Base-by-base conservation (phyloP, 2,113 vertebrate species). In the Promerops cafer region DNA sequence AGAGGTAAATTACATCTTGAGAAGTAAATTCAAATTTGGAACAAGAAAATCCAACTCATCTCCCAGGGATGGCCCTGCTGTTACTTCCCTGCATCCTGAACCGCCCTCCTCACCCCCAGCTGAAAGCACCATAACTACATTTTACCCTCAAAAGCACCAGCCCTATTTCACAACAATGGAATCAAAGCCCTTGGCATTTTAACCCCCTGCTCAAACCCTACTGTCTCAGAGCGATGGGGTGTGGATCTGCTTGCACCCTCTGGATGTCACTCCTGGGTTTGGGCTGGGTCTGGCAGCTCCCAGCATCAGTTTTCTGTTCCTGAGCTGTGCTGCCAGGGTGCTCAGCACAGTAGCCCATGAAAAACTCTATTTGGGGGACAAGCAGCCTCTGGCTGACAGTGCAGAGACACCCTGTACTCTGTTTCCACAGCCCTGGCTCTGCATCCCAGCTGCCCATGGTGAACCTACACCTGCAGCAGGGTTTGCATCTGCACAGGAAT, bases 361-460 rank as follows among this genome's bases (percentile, higher is more conserved):
- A 56, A 53, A 82, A 18, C 1, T 1, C 60, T 17, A 27, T 24
- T 8, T 49, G 65, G 75, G 79, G 60, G 40, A 27, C 17, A 35
- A 70, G 12, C 35, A 78, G 26, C 83, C 69, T 37, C 74, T 49
- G 86, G 31, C 50, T 65, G 69, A 70, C 64, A 8, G 40, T 5
- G 27, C 54, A 39, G n/a, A 24, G 65, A 37, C 52, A 3, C 39
- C 0, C 9, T 11, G 44, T 6, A 10, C 56, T 35, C 2, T 3
- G 18, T 18, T 23, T 5, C 10, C 74, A 24, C 17, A 53, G 37
- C n/a, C 40, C 52, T 24, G 33, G n/a, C 64, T 40, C 83, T 63
- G 54, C 70, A 47, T 16, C 60, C 69, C 45, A 2, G 6, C n/a
- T 1, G 0, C 5, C 47, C 20, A 0, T 1, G 15, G 21, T 2